Evolutionary conservation across 2,888 invertebrate genomes (phyloP).

Genomic region (Orchestes rusci): DNA sequence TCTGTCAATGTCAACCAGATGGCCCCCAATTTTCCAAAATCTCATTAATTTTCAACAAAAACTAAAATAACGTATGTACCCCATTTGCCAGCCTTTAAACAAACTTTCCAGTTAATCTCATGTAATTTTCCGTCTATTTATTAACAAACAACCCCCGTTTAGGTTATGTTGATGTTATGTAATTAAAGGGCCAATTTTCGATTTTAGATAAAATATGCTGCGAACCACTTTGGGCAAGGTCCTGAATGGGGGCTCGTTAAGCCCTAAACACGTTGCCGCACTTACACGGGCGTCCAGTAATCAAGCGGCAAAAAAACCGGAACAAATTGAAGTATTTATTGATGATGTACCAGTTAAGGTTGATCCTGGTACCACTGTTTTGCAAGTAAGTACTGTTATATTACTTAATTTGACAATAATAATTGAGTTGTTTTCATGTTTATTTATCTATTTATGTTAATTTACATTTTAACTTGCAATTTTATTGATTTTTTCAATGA

Average conservation of each 20-base stretch:
- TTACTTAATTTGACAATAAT: too few species aligned
- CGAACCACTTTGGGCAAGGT: conserved; percentile 68
- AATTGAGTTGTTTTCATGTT: too few species aligned
- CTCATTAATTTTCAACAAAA: not conserved
- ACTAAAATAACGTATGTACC: not conserved
- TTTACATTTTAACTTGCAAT: too few species aligned
- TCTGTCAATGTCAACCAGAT: conserved; percentile 5
- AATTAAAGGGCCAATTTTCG: not conserved
- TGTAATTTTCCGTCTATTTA: too few species aligned
- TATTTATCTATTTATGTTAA: not conserved
- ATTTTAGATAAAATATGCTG: conserved; percentile 52
- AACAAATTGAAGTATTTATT: conserved; percentile 91
- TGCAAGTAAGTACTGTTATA: conserved; percentile 52
- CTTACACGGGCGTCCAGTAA: conserved; percentile 30
- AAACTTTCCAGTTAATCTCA: too few species aligned
- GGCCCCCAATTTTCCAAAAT: conserved; percentile 2
- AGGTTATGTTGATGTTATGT: conserved; percentile 10
- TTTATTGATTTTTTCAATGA: too few species aligned
- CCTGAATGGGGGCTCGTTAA: conserved; percentile 43
- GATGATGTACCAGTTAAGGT: conserved; percentile 94
- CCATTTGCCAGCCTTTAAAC: too few species aligned
- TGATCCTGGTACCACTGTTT: conserved; percentile 91
- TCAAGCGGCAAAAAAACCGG: conserved; percentile 41
- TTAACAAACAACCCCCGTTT: too few species aligned
- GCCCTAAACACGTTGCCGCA: conserved; percentile 35